Evolutionary conservation across 2,888 invertebrate genomes (phyloP).

Genomic region (Smittia sp.): DNA sequence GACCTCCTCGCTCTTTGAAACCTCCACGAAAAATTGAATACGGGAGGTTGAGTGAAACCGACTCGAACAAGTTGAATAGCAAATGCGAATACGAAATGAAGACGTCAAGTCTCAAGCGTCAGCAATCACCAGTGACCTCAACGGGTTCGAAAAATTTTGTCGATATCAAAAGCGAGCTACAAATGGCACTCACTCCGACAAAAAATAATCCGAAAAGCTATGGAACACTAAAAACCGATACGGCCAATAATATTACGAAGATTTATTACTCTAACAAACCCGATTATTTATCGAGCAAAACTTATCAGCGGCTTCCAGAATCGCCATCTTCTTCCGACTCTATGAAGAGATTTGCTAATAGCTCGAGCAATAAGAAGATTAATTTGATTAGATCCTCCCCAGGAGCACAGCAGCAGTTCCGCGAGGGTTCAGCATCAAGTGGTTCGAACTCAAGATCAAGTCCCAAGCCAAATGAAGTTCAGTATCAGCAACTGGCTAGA

Average conservation of each 20-base stretch:
- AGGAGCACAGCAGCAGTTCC: slow-evolving; percentile 42
- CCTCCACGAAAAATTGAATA: slow-evolving; percentile 45
- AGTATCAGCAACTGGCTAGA: slow-evolving; percentile 35
- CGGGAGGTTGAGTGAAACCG: slow-evolving; percentile 44
- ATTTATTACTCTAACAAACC: slow-evolving; percentile 42
- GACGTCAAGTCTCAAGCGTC: slow-evolving; percentile 43
- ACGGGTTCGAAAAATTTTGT: slow-evolving; percentile 25
- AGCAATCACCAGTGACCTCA: slow-evolving; percentile 34
- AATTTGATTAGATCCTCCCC: slow-evolving; percentile 27
- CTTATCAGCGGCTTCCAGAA: slow-evolving; percentile 45
- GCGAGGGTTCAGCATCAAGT: slow-evolving; percentile 44
- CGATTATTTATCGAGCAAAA: slow-evolving; percentile 44
- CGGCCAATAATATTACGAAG: slow-evolving; percentile 31
- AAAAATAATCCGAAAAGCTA: slow-evolving; percentile 32
- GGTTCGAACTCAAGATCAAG: slow-evolving; percentile 43
- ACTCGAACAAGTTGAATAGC: slow-evolving; percentile 44
- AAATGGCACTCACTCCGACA: slow-evolving; percentile 34
- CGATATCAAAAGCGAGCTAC: slow-evolving; percentile 29
- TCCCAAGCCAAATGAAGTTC: slow-evolving; percentile 43
- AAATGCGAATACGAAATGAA: slow-evolving; percentile 44
- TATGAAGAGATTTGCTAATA: not conserved
- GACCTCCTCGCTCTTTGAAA: slow-evolving; percentile 44
- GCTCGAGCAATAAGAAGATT: not conserved
- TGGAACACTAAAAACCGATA: slow-evolving; percentile 28
- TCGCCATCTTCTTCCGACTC: slow-evolving; percentile 37